phyloP scores from a whole-genome alignment of 2,888 invertebrate genomes.

The Rhagonycha fulva region DNA sequence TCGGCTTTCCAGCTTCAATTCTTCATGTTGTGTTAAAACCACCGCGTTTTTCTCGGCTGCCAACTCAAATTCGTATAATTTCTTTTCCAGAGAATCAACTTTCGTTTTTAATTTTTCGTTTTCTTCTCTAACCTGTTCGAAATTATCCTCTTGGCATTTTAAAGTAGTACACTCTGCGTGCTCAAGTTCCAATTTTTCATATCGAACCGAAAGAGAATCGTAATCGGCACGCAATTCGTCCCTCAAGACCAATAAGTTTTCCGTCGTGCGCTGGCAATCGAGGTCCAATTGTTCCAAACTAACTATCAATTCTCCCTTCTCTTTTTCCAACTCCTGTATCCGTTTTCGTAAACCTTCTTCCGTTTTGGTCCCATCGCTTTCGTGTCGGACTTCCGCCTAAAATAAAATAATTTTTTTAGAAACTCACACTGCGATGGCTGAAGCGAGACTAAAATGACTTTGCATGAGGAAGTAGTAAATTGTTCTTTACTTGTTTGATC shows the following conservation, averaged over 20 bases:
- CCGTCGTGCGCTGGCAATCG: conserved; percentile 51
- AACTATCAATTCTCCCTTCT: conserved; percentile 45
- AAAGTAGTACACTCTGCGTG: neutral
- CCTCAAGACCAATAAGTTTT: conserved; percentile 48
- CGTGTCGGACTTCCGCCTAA: conserved; percentile 4
- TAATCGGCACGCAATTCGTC: conserved; percentile 49
- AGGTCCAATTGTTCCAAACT: conserved; percentile 51
- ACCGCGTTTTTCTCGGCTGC: too few relatives aligned
- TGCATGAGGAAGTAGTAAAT: neutral
- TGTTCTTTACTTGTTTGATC: neutral
- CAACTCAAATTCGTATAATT: neutral
- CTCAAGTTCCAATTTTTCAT: conserved; percentile 1
- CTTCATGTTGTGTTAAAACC: neutral
- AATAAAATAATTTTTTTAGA: neutral
- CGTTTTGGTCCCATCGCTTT: conserved; percentile 13
- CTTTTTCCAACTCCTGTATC: conserved; percentile 42
- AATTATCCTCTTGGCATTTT: neutral
- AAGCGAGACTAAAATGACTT: neutral
- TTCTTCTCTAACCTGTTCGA: conserved; percentile 53
- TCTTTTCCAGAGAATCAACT: neutral
- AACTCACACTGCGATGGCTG: too few relatives aligned
- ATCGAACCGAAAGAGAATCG: conserved; percentile 45
- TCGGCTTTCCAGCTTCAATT: neutral
- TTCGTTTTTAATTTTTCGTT: conserved; percentile 57
- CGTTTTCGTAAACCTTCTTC: conserved; percentile 37